Base-by-base conservation (phyloP, 2,797 vertebrate genomes). In the Anguilla marmorata region DNA sequence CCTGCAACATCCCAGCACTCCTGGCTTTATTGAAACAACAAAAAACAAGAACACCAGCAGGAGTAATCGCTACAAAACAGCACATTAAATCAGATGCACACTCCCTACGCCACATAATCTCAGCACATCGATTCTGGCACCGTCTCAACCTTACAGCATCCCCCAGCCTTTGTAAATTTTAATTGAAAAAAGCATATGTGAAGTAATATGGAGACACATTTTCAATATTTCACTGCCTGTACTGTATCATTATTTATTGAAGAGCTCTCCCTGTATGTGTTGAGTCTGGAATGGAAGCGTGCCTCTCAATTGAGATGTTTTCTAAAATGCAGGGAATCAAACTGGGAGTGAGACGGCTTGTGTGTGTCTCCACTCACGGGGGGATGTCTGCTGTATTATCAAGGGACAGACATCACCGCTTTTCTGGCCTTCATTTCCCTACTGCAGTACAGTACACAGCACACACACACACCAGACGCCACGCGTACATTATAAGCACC, bases 11-110 rank as follows among this genome's bases (percentile, higher is more conserved):
- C 88, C 85, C 90, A 90, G 87, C 89, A 92, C 92, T 93, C 91
- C 90, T 88, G 91, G 93, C 92, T 93, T 94, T 94, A 95, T 92
- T 94, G 93, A 93, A 95, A 95, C 93, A 94, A 94, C 93, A 90
- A 91, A 90, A 92, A 93, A 91, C 87, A 92, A 91, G 91, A 93
- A 89, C 91, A 92, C 91, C 90, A 88, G 92, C 91, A 89, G 90
- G 89, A 88, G 66, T 92, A 93, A 92, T 91, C 90, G 91, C 90
- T 90, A 91, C 90, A 92, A 94, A 93, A 90, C 91, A 91, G 92
- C 88, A 90, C 91, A 90, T 92, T 93, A 90, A 93, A 93, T 92
- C 92, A 93, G 89, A 94, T 91, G 82, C 91, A 84, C 89, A 89
- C 90, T 88, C 91, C 90, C 90, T 89, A 82, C n/a, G 58, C 56